phyloP scores from a whole-genome alignment of 2,888 invertebrate genomes.

The Tribolium freemani region DNA sequence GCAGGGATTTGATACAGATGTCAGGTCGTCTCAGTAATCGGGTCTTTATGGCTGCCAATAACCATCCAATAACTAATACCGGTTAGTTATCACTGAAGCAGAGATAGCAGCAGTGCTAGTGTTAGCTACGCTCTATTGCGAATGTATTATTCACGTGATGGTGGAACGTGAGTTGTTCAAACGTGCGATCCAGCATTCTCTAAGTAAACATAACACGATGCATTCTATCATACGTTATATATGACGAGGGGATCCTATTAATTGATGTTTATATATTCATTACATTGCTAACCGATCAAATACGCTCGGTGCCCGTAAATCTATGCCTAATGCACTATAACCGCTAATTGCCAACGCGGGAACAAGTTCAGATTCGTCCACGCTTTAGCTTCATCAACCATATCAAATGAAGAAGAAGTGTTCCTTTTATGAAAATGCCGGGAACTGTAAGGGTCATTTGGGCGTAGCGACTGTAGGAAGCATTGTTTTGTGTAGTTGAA shows the following conservation, averaged over 20 bases:
- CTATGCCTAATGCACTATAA: constrained; percentile 49
- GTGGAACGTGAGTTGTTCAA: constrained; percentile 47
- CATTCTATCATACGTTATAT: constrained; percentile 45
- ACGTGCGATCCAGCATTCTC: constrained; percentile 46
- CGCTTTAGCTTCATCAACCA: not conserved
- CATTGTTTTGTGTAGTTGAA: constrained; percentile 30
- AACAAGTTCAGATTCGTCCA: not conserved
- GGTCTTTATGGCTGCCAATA: constrained; percentile 64
- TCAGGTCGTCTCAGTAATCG: constrained; percentile 60
- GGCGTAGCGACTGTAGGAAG: not conserved
- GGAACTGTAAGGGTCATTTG: not conserved
- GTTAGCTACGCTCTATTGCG: constrained; percentile 54
- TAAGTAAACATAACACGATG: constrained; percentile 47
- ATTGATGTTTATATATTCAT: constrained; percentile 59
- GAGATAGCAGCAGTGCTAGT: constrained; percentile 57
- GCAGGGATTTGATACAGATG: constrained; percentile 61
- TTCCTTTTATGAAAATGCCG: not conserved
- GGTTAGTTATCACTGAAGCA: constrained; percentile 61
- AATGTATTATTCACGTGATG: constrained; percentile 54
- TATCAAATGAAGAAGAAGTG: not conserved
- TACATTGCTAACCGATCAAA: constrained; percentile 48
- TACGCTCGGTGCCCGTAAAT: constrained; percentile 44
- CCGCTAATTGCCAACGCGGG: constrained; percentile 50
- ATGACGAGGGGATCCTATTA: constrained; percentile 49
- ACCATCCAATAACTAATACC: constrained; percentile 65